Percentiles rank a stretch among this genome's conserved stretches.
Evolutionary conservation across 53 echinoderm and acorn worm species (phyloP).

Genomic region (Paelopatides confundens): DNA sequence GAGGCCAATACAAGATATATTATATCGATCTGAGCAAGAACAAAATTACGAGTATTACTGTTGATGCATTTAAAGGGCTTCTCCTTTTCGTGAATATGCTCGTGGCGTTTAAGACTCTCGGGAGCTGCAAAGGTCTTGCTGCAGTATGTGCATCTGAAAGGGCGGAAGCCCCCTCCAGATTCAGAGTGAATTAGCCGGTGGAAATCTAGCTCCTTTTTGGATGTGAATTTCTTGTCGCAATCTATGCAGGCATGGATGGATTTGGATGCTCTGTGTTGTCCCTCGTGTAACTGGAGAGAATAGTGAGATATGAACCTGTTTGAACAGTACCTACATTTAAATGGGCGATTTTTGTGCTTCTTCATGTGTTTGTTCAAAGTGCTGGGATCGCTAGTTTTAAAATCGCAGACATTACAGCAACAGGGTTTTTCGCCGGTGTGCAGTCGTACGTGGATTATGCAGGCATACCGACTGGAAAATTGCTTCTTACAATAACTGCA

Average conservation of each 20-base stretch:
- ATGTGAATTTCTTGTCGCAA: slow-evolving; percentile 21
- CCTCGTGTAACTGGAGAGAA: slow-evolving; percentile 10
- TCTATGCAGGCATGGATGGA: background rate
- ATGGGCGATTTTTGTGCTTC: background rate
- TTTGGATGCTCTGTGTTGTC: background rate
- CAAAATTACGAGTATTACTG: too few relatives aligned
- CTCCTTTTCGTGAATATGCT: slow-evolving; percentile 32
- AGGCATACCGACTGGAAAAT: background rate
- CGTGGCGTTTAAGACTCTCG: slow-evolving; percentile 13
- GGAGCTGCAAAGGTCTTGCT: slow-evolving; percentile 9
- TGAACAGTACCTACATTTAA: background rate
- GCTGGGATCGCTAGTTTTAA: slow-evolving; percentile 11
- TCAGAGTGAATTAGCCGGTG: background rate
- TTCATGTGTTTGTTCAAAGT: background rate
- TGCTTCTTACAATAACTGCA: slow-evolving; percentile 19
- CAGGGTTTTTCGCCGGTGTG: slow-evolving; percentile 37
- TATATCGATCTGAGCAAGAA: too few relatives aligned
- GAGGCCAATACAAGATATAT: too few relatives aligned
- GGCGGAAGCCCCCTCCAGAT: background rate
- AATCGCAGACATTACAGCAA: background rate
- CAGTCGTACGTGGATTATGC: background rate
- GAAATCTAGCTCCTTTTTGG: background rate
- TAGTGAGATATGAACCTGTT: background rate
- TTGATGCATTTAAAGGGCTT: slow-evolving; percentile 26
- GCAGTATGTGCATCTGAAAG: slow-evolving; percentile 30